Percentiles rank a stretch among this genome's conserved stretches.
phyloP scores from a whole-genome alignment of 2,113 vertebrate genomes.

The Ploceus nigricollis region DNA sequence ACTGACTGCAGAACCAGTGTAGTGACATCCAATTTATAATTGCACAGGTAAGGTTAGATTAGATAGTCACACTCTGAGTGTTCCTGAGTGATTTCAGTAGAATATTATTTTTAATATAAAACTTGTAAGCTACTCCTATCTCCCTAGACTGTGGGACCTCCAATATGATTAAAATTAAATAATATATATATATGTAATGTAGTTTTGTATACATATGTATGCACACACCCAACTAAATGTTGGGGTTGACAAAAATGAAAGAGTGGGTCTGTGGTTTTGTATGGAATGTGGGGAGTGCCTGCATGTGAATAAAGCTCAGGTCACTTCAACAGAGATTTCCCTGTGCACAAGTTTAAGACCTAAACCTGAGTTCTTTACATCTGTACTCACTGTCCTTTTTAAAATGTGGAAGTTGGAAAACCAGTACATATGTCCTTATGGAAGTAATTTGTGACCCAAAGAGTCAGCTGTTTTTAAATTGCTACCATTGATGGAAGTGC shows the following conservation, averaged over 20 bases:
- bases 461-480: slow-evolving; percentile 2
- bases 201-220: too few relatives aligned
- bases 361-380: neutral
- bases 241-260: neutral
- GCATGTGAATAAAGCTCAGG: neutral
- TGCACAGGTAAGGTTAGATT: neutral
- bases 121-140: neutral
- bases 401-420: neutral
- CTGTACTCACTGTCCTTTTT: neutral
- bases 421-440: neutral
- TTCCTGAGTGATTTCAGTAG: neutral
- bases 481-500: neutral
- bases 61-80: neutral
- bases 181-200: neutral
- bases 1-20: neutral
- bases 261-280: neutral
- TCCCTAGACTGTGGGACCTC: neutral
- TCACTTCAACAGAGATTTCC: neutral
- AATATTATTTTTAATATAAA: neutral
- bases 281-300: neutral
- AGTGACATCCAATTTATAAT: neutral
- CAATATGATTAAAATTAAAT: neutral
- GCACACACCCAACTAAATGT: accelerated
- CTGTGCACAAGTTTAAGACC: neutral
- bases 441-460: neutral